A percentile compares a stretch with the other conserved stretches of the same genome.
Evolutionary conservation across 2,113 vertebrate species (phyloP).

Genomic region (Oreochromis spilurus): DNA sequence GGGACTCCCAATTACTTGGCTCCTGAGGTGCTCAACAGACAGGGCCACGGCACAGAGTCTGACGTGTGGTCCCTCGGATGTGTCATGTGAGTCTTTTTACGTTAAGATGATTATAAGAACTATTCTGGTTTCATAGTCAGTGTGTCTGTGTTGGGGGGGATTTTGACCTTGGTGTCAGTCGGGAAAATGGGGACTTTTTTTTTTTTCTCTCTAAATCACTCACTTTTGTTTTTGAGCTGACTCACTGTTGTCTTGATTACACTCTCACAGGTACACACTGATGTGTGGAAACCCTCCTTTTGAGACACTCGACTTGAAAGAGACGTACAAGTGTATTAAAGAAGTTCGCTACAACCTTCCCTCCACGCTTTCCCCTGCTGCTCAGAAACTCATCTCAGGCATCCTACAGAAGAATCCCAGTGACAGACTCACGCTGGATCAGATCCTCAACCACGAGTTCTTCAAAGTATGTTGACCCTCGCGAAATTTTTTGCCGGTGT

Average conservation of each 20-base stretch:
- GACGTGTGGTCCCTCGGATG: constrained; percentile 97
- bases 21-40: constrained; percentile 94
- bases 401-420: constrained; percentile 86
- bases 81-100: constrained; percentile 85
- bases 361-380: constrained; percentile 78
- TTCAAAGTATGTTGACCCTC: constrained; percentile 81
- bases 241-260: background rate
- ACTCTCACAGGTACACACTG: constrained; percentile 84
- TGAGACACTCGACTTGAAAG: constrained; percentile 94
- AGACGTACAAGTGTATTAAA: constrained; percentile 97
- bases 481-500: background rate
- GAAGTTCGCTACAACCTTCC: constrained; percentile 89
- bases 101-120: background rate
- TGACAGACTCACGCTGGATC: constrained; percentile 87
- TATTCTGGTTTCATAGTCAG: background rate
- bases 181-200: background rate
- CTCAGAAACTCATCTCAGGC: constrained; percentile 84
- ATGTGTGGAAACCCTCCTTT: constrained; percentile 94
- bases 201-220: fast-evolving
- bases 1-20: constrained; percentile 99
- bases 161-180: background rate
- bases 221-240: background rate
- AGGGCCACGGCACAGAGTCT: constrained; percentile 91
- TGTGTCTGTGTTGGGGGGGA: background rate
- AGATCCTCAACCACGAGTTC: constrained; percentile 93